Evolutionary conservation across 2,797 vertebrate species (phyloP).

Genomic region (Alca torda): DNA sequence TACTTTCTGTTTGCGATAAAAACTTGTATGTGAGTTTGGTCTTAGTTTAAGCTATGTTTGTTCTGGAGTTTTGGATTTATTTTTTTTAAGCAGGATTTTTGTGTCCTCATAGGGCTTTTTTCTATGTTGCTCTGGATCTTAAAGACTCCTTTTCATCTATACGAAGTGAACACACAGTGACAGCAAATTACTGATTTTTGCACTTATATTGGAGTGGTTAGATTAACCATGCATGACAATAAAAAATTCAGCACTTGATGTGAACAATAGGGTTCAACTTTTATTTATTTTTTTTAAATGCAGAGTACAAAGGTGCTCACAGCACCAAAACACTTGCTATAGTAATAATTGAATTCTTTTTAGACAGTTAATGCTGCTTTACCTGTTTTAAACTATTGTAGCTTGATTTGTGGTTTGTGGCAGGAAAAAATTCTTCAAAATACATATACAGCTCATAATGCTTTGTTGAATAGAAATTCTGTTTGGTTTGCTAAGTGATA

Average conservation of each 20-base stretch:
- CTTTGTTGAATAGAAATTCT: not conserved
- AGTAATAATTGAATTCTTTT: not conserved
- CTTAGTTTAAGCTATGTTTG: not conserved
- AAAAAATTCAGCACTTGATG: not conserved
- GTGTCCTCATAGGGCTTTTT: not conserved
- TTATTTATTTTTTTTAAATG: not conserved
- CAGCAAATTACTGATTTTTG: conserved; percentile 9
- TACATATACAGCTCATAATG: not conserved
- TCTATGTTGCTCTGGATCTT: not conserved
- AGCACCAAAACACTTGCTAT: not conserved
- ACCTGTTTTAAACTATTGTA: not conserved
- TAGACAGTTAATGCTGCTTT: not conserved
- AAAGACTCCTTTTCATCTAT: not conserved
- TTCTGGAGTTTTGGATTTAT: not conserved
- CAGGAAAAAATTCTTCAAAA: not conserved
- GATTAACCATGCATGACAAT: not conserved
- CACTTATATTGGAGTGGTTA: not conserved
- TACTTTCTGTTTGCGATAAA: not conserved
- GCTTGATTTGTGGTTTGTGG: not conserved
- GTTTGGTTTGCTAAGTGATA: not conserved
- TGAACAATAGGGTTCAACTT: not conserved
- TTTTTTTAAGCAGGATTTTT: not conserved
- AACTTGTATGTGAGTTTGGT: not conserved
- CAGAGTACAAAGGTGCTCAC: not conserved
- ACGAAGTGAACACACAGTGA: not conserved